Conservation (phyloP, 2,113 vertebrate species). For the Pseudopodoces humilis region DNA sequence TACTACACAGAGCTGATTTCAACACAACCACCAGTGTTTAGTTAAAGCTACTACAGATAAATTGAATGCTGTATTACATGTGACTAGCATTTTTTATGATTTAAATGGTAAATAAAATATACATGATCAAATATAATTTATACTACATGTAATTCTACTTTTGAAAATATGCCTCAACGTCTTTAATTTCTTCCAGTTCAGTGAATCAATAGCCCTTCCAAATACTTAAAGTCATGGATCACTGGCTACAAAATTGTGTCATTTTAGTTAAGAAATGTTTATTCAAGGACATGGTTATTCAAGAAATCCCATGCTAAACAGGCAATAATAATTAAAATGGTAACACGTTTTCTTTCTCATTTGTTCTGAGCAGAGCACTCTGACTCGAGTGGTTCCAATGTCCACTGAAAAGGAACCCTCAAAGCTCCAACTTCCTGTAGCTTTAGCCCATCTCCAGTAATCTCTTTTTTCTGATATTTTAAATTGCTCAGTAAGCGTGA, state of each 20-base stretch:
- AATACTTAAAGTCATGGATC: slow-evolving; percentile 66
- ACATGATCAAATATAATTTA: slow-evolving; percentile 2
- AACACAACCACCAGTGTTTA: background rate
- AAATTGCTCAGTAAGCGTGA: background rate
- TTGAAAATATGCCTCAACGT: slow-evolving; percentile 26
- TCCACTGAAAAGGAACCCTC: background rate
- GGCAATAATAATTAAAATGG: slow-evolving; percentile 3
- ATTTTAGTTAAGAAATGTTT: slow-evolving; percentile 49
- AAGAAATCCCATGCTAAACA: background rate
- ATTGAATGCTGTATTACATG: background rate
- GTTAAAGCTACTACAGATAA: background rate
- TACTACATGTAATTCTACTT: slow-evolving; percentile 21
- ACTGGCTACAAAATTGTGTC: slow-evolving; percentile 43
- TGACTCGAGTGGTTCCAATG: background rate
- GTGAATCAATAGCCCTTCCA: slow-evolving; percentile 54
- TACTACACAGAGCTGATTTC: background rate
- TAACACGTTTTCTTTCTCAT: background rate
- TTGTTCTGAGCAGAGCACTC: background rate
- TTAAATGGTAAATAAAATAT: background rate
- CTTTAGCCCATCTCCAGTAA: background rate
- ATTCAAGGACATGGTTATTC: slow-evolving; percentile 28
- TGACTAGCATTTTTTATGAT: background rate
- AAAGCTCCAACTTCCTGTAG: background rate
- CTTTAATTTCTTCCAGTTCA: slow-evolving; percentile 45
- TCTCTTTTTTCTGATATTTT: background rate